Conservation (phyloP, 2,797 vertebrate species). For the Sebastes taczanowskii region DNA sequence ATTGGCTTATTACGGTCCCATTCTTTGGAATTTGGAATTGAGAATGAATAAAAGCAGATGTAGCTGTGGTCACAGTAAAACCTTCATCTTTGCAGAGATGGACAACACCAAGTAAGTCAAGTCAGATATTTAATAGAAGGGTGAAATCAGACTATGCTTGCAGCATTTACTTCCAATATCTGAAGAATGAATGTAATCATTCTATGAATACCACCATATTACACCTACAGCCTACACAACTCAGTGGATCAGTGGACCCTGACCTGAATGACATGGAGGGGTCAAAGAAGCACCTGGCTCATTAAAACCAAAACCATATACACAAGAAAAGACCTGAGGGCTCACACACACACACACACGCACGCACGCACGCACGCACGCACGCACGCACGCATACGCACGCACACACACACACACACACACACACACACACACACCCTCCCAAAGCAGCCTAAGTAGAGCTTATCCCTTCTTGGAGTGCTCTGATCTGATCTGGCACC, state of each 20-base stretch:
- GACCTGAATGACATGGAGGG: constrained; percentile 46
- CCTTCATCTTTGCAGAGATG: background rate
- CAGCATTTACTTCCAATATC: no score
- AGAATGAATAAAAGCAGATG: background rate
- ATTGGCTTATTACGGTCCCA: background rate
- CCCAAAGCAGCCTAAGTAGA: constrained; percentile 58
- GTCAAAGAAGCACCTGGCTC: constrained; percentile 49
- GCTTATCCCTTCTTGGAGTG: constrained; percentile 72
- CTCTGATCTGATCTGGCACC: constrained; percentile 70
- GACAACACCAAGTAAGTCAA: background rate
- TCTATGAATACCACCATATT: constrained; percentile 6
- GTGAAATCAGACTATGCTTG: background rate
- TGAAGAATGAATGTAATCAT: background rate
- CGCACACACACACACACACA: constrained; percentile 33
- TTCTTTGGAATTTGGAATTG: background rate
- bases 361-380: constrained; percentile 10
- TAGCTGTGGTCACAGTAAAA: background rate
- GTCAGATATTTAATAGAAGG: background rate
- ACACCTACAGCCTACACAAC: constrained; percentile 9
- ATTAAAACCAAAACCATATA: constrained; percentile 60
- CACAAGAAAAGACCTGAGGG: constrained; percentile 27
- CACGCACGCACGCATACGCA: constrained; percentile 22
- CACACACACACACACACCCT: constrained; percentile 16
- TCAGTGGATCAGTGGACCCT: constrained; percentile 31
- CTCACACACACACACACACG: constrained; percentile 33